A percentile compares a stretch with the other conserved stretches of the same genome.
Conservation (phyloP, 2,888 invertebrate genomes). For the Glyphotaelius pellucidus region DNA sequence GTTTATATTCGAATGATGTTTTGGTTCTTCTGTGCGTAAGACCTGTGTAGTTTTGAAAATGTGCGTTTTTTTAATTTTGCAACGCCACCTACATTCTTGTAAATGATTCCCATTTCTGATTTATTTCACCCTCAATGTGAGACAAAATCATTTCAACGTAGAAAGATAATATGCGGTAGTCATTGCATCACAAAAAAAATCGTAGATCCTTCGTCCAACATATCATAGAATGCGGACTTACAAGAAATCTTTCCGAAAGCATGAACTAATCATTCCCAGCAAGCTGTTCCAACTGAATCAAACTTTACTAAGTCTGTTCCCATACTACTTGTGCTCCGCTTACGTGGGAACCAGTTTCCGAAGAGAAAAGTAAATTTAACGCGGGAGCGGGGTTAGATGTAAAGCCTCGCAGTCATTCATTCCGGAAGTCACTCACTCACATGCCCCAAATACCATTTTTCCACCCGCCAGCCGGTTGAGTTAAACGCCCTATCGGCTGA, state of each 20-base stretch:
- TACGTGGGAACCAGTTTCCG: neutral
- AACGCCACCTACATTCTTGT: neutral
- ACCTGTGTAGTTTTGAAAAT: too few species aligned
- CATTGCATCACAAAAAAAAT: neutral
- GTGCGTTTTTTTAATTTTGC: too few species aligned
- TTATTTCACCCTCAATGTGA: neutral
- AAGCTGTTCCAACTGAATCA: neutral
- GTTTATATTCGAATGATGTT: too few species aligned
- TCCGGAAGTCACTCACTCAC: conserved; percentile 16
- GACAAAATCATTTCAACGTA: neutral
- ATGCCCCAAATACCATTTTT: conserved; percentile 14
- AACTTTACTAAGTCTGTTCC: neutral
- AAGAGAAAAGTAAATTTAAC: conserved; percentile 12
- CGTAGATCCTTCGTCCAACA: neutral
- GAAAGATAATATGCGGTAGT: neutral
- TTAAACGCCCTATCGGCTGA: neutral
- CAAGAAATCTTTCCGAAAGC: neutral
- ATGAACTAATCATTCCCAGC: neutral
- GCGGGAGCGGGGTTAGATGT: neutral
- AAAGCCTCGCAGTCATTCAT: conserved; percentile 15
- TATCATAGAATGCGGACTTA: neutral
- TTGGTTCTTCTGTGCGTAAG: too few species aligned
- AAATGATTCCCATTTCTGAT: neutral
- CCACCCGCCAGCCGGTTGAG: neutral
- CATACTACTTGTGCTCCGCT: neutral